phyloP scores from a whole-genome alignment of 2,113 vertebrate genomes.

The Polypterus senegalus region DNA sequence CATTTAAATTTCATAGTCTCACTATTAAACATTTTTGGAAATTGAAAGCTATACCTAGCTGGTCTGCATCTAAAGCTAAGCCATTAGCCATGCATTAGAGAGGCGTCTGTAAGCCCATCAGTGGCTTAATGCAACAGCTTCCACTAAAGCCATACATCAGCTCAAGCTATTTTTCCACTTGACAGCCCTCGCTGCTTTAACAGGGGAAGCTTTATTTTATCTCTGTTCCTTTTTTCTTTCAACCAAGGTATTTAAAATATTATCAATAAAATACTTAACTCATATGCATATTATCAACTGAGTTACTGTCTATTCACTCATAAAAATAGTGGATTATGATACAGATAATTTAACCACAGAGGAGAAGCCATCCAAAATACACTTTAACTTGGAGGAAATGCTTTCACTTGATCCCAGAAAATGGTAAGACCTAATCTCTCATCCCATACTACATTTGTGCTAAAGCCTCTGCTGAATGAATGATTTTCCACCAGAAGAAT shows the following conservation, averaged over 20 bases:
- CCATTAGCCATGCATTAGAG: constrained; percentile 34
- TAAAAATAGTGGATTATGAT: constrained; percentile 43
- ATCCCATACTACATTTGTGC: constrained; percentile 10
- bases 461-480: constrained; percentile 1
- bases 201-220: constrained; percentile 39
- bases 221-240: constrained; percentile 31
- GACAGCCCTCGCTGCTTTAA: constrained; percentile 33
- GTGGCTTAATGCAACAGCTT: constrained; percentile 24
- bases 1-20: constrained; percentile 34
- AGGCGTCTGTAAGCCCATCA: constrained; percentile 23
- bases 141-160: constrained; percentile 30
- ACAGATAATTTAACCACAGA: constrained; percentile 45
- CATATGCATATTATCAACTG: constrained; percentile 48
- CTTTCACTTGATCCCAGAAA: constrained; percentile 46
- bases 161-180: constrained; percentile 30
- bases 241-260: constrained; percentile 45
- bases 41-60: constrained; percentile 18
- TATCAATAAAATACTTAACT: constrained; percentile 52
- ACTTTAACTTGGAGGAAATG: constrained; percentile 36
- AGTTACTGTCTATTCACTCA: constrained; percentile 35
- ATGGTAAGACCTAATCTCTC: constrained; percentile 40
- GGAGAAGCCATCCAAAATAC: constrained; percentile 40
- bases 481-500: neutral
- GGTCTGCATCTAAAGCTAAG: constrained; percentile 21
- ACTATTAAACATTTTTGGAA: constrained; percentile 29